Percentiles rank a stretch among this genome's conserved stretches.
phyloP scores from a whole-genome alignment of 2,113 vertebrate species.

The Crocuta crocuta region DNA sequence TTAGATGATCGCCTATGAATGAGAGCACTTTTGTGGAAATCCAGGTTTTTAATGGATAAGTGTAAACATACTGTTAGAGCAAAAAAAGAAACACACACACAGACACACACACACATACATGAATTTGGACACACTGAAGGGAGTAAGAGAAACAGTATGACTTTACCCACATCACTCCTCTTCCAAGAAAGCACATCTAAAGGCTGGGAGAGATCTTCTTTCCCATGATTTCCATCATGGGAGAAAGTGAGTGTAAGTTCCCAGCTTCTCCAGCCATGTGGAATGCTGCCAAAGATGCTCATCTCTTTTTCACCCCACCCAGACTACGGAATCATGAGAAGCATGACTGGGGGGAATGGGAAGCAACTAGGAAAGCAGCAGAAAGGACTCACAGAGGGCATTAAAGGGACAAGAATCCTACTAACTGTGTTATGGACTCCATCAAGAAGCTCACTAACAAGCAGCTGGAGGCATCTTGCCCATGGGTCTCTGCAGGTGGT shows the following conservation, averaged over 20 bases:
- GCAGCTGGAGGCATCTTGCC: background rate
- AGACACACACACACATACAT: too few species aligned
- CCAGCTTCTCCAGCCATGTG: background rate
- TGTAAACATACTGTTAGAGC: background rate
- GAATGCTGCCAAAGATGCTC: background rate
- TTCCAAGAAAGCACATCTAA: background rate
- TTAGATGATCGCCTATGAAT: background rate
- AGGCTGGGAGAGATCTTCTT: background rate
- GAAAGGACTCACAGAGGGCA: background rate
- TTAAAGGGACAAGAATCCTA: background rate
- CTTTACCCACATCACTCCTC: background rate
- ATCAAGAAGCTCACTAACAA: background rate
- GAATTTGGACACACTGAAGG: background rate
- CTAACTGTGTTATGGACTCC: background rate
- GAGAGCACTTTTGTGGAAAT: background rate
- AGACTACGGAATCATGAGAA: background rate
- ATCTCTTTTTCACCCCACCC: background rate
- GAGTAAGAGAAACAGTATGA: background rate
- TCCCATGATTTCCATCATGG: background rate
- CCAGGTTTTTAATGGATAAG: background rate
- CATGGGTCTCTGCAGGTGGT: background rate
- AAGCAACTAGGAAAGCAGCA: background rate
- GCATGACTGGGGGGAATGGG: background rate
- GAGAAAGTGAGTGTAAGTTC: background rate
- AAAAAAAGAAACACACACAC: background rate